phyloP scores from a whole-genome alignment of 2,888 invertebrate genomes.

The Hylaea fasciaria region DNA sequence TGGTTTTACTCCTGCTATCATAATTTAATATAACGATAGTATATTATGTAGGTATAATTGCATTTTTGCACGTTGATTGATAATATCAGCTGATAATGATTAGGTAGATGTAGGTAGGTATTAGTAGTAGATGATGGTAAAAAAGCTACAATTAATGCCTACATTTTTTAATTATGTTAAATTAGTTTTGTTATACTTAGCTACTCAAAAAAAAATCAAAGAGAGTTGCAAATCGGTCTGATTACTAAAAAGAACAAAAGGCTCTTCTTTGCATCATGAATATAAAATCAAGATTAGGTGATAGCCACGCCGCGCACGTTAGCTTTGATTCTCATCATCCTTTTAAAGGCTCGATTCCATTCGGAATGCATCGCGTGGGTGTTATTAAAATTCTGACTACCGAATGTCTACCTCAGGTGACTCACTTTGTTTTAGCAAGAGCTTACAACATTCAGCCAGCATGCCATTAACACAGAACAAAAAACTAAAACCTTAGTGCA shows the following conservation, averaged over 20 bases:
- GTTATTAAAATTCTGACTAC: conserved; percentile 39
- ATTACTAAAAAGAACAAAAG: not conserved
- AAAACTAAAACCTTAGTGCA: not conserved
- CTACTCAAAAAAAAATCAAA: no score
- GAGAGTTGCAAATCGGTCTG: not conserved
- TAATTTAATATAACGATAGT: not conserved
- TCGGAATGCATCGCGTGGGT: conserved; percentile 40
- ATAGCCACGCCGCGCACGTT: not conserved
- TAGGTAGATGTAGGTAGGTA: not conserved
- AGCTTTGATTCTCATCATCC: conserved; percentile 6
- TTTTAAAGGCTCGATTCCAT: conserved; percentile 23
- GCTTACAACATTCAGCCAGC: no score
- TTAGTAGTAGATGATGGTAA: no score
- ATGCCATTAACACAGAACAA: not conserved
- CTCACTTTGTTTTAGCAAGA: conserved; percentile 33
- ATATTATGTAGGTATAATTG: not conserved
- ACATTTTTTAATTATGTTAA: no score
- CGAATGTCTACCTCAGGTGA: conserved; percentile 25
- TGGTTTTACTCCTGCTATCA: not conserved
- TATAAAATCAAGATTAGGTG: not conserved
- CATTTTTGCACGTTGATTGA: no score
- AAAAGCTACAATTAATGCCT: no score
- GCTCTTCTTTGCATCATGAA: not conserved
- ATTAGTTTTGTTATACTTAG: no score
- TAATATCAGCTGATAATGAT: no score